A percentile compares a stretch with the other conserved stretches of the same genome.
phyloP scores from a whole-genome alignment of 2,113 vertebrate genomes.

The Haliaeetus leucogaster region DNA sequence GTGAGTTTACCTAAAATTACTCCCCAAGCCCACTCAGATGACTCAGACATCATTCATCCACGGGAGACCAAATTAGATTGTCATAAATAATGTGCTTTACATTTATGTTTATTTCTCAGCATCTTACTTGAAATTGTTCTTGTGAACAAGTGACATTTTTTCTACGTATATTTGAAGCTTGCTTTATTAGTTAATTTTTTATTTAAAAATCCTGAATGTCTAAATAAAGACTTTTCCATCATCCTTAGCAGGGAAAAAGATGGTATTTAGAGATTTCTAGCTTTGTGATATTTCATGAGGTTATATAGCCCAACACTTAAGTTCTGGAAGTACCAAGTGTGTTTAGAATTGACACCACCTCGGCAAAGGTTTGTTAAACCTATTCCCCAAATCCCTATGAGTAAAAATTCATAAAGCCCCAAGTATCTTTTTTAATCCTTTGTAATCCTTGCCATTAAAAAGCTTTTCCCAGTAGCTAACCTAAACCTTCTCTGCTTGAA shows the following conservation, averaged over 20 bases:
- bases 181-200: conserved; percentile 26
- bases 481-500: background rate
- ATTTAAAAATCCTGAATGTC: background rate
- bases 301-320: background rate
- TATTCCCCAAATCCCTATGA: background rate
- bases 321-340: background rate
- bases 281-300: background rate
- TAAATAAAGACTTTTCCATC: background rate
- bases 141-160: conserved; percentile 36
- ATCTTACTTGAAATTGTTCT: conserved; percentile 19
- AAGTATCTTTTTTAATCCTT: background rate
- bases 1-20: conserved; percentile 48
- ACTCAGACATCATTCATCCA: conserved; percentile 42
- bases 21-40: conserved; percentile 34
- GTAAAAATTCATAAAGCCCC: background rate
- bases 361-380: background rate
- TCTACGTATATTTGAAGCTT: background rate
- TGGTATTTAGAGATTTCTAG: background rate
- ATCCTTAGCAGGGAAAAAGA: background rate
- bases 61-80: conserved; percentile 45
- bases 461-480: background rate
- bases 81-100: conserved; percentile 35
- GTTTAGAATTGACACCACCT: background rate
- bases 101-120: conserved; percentile 35
- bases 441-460: conserved; percentile 26